Conservation (phyloP, 1,140 invertebrate species). For the Drosophila malerkotliana region DNA sequence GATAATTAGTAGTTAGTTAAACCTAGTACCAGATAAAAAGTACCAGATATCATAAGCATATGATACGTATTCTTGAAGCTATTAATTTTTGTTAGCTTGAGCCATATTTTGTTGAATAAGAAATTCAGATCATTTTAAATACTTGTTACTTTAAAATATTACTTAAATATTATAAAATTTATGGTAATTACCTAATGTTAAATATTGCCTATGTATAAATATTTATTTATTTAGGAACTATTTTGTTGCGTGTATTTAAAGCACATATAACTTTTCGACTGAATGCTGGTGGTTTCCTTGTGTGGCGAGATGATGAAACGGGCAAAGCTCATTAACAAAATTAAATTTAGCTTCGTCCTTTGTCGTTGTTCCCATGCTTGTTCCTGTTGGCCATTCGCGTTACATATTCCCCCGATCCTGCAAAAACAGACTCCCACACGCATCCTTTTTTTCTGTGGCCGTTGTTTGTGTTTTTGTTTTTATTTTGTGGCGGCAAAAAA, state of each 20-base stretch:
- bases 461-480: neutral
- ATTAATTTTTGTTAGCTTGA: no score
- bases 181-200: no score
- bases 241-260: neutral
- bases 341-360: constrained; percentile 67
- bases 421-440: constrained; percentile 1
- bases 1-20: no score
- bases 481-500: neutral
- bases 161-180: no score
- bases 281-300: neutral
- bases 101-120: no score
- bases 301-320: constrained; percentile 40
- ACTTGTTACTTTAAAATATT: no score
- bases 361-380: constrained; percentile 7
- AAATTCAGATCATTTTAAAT: no score
- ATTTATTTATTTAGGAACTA: no score
- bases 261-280: neutral
- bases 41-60: no score
- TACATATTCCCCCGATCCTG: neutral
- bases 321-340: constrained; percentile 74
- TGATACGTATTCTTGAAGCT: no score
- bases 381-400: neutral
- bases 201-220: no score
- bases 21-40: no score
- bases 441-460: constrained; percentile 4